These are phyloP conservation scores for Oscheius sp. DNA, from an alignment of 2,888 invertebrate species.

Conservation along the genomic window DNA sequence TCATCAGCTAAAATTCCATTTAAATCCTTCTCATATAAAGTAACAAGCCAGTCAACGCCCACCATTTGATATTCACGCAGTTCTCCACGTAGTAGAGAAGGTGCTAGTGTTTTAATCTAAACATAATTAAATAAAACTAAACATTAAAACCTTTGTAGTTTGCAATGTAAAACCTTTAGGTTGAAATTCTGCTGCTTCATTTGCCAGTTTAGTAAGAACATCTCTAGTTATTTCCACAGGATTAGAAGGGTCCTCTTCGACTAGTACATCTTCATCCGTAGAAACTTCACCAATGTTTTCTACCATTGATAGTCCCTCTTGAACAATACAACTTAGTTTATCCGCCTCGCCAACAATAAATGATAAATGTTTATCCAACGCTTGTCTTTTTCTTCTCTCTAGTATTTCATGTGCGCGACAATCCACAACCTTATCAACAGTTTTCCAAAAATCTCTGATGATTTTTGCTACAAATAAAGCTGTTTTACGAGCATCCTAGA, in stretches of 20 bases:
- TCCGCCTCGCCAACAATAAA: slow-evolving; percentile 98
- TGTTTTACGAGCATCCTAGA: slow-evolving; percentile 75
- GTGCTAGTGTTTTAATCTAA: slow-evolving; percentile 88
- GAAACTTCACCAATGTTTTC: slow-evolving; percentile 68
- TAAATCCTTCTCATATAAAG: slow-evolving; percentile 90
- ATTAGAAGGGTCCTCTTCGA: slow-evolving; percentile 53
- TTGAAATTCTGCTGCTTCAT: slow-evolving; percentile 92
- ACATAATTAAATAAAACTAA: no score
- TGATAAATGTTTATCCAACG: slow-evolving; percentile 92
- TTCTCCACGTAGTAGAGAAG: slow-evolving; percentile 87
- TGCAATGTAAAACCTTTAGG: slow-evolving; percentile 96
- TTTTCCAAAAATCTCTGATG: slow-evolving; percentile 91
- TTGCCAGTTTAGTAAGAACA: slow-evolving; percentile 71
- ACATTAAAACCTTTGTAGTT: slow-evolving; percentile 88
- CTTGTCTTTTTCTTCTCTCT: slow-evolving; percentile 92
- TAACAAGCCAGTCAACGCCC: slow-evolving; percentile 94
- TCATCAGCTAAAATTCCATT: slow-evolving; percentile 83
- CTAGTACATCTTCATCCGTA: slow-evolving; percentile 52
- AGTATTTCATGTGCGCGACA: slow-evolving; percentile 77
- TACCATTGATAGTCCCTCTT: no score
- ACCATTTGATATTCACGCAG: slow-evolving; percentile 96
- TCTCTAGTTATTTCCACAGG: slow-evolving; percentile 58
- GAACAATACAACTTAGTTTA: slow-evolving; percentile 77
- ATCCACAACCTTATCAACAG: slow-evolving; percentile 85
- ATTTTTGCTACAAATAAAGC: slow-evolving; percentile 91